A percentile compares a stretch with the other conserved stretches of the same genome.
Evolutionary conservation across 2,797 vertebrate species (phyloP).

Genomic region (Spondyliosoma cantharus): DNA sequence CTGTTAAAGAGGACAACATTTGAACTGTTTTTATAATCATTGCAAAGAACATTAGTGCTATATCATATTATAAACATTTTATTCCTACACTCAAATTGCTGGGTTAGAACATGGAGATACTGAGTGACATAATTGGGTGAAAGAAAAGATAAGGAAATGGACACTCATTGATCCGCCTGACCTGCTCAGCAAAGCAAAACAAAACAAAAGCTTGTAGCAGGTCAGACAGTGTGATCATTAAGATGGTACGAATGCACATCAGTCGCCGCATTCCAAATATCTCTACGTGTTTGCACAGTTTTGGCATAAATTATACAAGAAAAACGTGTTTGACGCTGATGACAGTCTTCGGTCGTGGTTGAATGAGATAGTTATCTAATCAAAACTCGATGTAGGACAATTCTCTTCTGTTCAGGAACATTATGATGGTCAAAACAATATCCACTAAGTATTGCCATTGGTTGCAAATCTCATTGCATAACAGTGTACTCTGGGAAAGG

Average conservation of each 20-base stretch:
- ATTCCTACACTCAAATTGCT: too few species aligned
- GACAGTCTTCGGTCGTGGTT: neutral
- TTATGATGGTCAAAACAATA: neutral
- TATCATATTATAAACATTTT: too few species aligned
- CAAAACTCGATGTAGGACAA: neutral
- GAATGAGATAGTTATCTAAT: neutral
- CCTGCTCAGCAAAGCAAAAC: too few species aligned
- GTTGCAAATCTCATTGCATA: neutral
- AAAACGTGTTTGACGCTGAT: too few species aligned
- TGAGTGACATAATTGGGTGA: neutral
- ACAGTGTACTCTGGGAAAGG: neutral
- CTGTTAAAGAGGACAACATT: too few species aligned
- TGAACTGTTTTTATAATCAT: neutral
- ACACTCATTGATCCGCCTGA: too few species aligned
- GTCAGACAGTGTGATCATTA: neutral
- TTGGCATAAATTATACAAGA: too few species aligned
- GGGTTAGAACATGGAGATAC: too few species aligned
- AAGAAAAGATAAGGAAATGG: too few species aligned
- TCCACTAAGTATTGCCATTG: neutral
- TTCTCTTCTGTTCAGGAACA: neutral
- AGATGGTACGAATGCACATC: neutral
- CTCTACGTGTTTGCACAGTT: neutral
- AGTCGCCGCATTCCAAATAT: neutral
- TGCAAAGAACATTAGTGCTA: neutral
- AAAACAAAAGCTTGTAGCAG: neutral